Percentiles rank a stretch among this genome's conserved stretches.
Conservation (phyloP, 2,113 vertebrate genomes). For the Gorsachius goisagi region DNA sequence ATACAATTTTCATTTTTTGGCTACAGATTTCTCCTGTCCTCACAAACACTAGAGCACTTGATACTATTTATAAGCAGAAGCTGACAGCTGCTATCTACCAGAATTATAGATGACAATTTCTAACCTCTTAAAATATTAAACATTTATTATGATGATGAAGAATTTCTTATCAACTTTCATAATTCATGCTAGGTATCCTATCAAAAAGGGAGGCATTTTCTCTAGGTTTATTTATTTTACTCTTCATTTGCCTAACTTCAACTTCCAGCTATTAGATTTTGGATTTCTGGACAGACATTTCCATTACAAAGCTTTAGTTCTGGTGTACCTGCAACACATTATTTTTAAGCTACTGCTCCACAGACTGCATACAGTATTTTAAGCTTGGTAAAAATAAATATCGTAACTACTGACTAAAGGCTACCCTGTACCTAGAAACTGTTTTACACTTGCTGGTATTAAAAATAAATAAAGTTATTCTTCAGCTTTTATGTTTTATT, state of each 20-base stretch:
- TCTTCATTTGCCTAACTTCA: neutral
- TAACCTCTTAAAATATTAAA: constrained; percentile 14
- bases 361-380: neutral
- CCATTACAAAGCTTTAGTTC: neutral
- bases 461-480: neutral
- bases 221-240: neutral
- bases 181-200: neutral
- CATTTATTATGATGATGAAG: neutral
- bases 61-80: constrained; percentile 50
- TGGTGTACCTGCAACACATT: neutral
- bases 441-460: neutral
- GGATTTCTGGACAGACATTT: neutral
- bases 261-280: neutral
- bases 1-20: neutral
- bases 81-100: constrained; percentile 41
- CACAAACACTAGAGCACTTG: neutral
- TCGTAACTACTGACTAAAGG: neutral
- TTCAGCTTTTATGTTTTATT: neutral
- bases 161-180: neutral
- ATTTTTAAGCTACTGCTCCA: neutral
- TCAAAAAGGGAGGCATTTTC: neutral
- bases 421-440: neutral
- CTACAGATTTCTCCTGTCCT: neutral
- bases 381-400: neutral
- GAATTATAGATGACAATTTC: neutral